Conservation (phyloP, 2,888 invertebrate genomes). For the Drosophila differens region DNA sequence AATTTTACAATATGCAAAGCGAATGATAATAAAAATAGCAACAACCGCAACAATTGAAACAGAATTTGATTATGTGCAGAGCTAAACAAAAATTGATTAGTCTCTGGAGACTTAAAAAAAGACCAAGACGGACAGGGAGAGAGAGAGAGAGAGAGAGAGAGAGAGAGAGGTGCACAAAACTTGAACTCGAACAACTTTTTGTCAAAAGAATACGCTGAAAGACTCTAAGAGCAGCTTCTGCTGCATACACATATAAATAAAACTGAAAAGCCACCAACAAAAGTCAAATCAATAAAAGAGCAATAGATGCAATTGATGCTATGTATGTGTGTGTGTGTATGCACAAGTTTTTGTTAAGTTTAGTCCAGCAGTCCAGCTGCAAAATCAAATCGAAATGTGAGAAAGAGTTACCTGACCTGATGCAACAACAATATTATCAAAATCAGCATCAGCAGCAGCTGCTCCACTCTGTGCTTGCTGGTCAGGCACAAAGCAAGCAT, state of each 20-base stretch:
- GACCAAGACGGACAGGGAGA: neutral
- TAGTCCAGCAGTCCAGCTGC: conserved; percentile 37
- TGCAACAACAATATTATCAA: conserved; percentile 3
- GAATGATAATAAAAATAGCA: conserved; percentile 37
- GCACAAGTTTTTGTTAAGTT: conserved; percentile 64
- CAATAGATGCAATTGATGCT: conserved; percentile 22
- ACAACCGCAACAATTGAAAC: conserved; percentile 33
- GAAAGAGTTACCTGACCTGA: conserved; percentile 47
- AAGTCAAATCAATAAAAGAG: conserved; percentile 69
- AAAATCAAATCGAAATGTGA: conserved; percentile 66
- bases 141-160: neutral
- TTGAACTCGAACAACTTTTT: conserved; percentile 41
- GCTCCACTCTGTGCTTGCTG: conserved; percentile 4
- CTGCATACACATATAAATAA: conserved; percentile 36
- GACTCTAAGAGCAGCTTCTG: conserved; percentile 9
- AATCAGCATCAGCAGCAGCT: conserved; percentile 1
- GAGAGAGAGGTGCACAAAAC: conserved; percentile 45
- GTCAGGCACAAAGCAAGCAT: conserved; percentile 35
- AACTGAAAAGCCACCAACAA: conserved; percentile 32
- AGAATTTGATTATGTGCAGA: conserved; percentile 62
- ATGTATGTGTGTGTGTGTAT: neutral
- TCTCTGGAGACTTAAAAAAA: conserved; percentile 50
- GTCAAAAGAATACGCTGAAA: conserved; percentile 50
- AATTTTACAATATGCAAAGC: conserved; percentile 52
- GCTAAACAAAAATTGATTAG: conserved; percentile 64